A percentile compares a stretch with the other conserved stretches of the same genome.
Conservation (phyloP, 2,113 vertebrate species). For the Acanthisitta chloris region DNA sequence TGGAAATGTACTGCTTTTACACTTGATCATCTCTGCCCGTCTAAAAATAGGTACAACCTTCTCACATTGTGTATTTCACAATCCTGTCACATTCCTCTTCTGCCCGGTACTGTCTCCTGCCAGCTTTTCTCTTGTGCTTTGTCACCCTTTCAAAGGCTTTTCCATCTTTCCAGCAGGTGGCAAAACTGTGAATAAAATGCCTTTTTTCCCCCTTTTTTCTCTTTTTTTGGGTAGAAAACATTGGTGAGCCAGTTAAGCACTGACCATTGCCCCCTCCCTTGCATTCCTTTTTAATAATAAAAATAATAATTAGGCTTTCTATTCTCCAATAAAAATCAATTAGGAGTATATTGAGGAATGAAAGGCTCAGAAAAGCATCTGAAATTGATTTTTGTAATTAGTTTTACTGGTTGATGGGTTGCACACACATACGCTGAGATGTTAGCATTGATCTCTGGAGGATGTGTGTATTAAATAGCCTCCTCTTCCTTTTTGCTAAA, state of each 20-base stretch:
- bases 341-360: slow-evolving; percentile 55
- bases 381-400: slow-evolving; percentile 65
- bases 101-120: slow-evolving; percentile 19
- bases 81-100: slow-evolving; percentile 31
- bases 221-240: neutral
- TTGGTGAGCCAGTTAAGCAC: neutral
- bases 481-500: slow-evolving; percentile 14
- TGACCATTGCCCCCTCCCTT: neutral
- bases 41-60: slow-evolving; percentile 53
- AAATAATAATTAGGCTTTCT: slow-evolving; percentile 51
- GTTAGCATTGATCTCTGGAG: slow-evolving; percentile 46
- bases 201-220: neutral
- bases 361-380: slow-evolving; percentile 58
- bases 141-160: slow-evolving; percentile 49
- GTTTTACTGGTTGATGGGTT: slow-evolving; percentile 61
- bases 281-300: slow-evolving; percentile 41
- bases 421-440: neutral
- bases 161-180: slow-evolving; percentile 26
- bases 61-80: slow-evolving; percentile 43
- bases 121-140: slow-evolving; percentile 52
- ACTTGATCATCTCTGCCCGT: slow-evolving; percentile 23
- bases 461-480: slow-evolving; percentile 15
- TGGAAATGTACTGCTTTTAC: slow-evolving; percentile 24
- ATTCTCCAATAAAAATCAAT: slow-evolving; percentile 55
- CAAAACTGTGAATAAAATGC: slow-evolving; percentile 54